phyloP scores from a whole-genome alignment of 2,797 vertebrate species.

The Psittacula echo region DNA sequence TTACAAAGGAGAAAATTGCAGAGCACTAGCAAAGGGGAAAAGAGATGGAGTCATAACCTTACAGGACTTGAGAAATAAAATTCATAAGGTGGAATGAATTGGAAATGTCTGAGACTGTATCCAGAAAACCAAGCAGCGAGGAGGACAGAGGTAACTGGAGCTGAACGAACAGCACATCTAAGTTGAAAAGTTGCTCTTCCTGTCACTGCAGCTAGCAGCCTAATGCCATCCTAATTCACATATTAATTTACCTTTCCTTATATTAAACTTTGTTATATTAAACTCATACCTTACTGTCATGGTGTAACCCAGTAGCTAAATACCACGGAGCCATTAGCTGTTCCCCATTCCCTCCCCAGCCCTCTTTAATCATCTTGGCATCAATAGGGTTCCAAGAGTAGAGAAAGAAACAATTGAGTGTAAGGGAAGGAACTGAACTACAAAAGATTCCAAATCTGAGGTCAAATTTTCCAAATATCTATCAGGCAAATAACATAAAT shows the following conservation, averaged over 20 bases:
- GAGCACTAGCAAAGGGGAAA: neutral
- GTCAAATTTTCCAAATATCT: neutral
- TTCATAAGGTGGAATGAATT: neutral
- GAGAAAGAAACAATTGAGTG: neutral
- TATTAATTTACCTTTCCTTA: neutral
- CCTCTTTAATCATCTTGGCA: neutral
- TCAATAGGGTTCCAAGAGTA: neutral
- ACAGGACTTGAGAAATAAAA: neutral
- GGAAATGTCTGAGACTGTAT: neutral
- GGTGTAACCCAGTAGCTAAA: neutral
- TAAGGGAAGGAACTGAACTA: neutral
- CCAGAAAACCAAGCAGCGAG: neutral
- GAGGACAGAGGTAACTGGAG: neutral
- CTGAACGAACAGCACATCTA: neutral
- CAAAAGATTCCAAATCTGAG: neutral
- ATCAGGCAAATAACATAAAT: neutral
- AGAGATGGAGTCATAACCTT: neutral
- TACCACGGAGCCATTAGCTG: neutral
- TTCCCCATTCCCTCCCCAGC: neutral
- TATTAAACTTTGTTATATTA: neutral
- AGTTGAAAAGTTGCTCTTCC: neutral
- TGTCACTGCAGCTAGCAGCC: neutral
- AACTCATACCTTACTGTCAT: neutral
- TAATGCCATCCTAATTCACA: neutral
- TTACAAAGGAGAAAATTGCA: neutral